Evolutionary conservation across 2,113 vertebrate genomes (phyloP).

Genomic region (Trematomus loennbergii): DNA sequence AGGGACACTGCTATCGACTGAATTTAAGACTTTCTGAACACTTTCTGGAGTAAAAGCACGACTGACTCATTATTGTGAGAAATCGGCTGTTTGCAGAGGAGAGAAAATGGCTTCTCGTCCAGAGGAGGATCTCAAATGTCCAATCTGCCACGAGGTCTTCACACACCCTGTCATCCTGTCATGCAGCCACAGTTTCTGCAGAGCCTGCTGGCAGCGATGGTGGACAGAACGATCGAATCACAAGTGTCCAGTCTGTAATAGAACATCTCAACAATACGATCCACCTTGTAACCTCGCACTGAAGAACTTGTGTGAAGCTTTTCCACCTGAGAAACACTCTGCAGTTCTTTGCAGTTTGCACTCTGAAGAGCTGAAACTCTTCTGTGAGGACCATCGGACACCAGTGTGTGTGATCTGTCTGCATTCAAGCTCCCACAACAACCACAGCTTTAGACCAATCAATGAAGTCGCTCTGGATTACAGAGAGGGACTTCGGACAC

Average conservation of each 20-base stretch:
- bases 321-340: background rate
- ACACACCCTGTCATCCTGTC: background rate
- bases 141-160: background rate
- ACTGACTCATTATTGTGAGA: background rate
- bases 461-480: background rate
- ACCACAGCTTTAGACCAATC: background rate
- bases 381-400: constrained; percentile 4
- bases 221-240: background rate
- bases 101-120: background rate
- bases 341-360: background rate
- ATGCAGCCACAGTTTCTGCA: constrained; percentile 19
- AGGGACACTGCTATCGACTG: background rate
- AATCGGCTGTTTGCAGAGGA: background rate
- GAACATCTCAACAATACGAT: rapidly evolving
- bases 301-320: constrained; percentile 1
- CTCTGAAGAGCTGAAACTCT: background rate
- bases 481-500: rapidly evolving
- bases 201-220: background rate
- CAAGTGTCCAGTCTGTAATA: background rate
- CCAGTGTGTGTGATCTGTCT: background rate
- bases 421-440: background rate
- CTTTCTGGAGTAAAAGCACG: background rate
- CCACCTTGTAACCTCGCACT: background rate
- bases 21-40: background rate
- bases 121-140: background rate